Evolutionary conservation across 2,113 vertebrate genomes (phyloP), one percentile per base, ranked within the genome.

Genomic region (Hypanus sabinus): DNA sequence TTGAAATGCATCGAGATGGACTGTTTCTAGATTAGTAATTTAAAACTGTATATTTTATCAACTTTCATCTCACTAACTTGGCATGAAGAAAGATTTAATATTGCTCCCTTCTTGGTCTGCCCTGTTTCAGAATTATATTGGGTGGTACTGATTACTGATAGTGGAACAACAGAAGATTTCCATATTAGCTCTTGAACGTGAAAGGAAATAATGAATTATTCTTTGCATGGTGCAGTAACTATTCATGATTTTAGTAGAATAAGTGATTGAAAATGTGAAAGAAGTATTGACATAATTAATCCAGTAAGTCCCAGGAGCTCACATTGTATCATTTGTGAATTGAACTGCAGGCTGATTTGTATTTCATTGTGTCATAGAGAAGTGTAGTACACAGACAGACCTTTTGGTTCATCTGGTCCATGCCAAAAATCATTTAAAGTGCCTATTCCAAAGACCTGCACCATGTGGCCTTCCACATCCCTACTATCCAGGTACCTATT

Each of bases 211-310:
- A 60, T 88, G 24, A 24, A 62, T 88, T 60, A 88, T 62, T n/a
- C 83, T 62, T 24, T 22, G 11, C 27, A 7, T 88, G 83, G 60
- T n/a, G 27, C 30, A 88, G 83, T 60, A 87, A 87, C 55, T 87
- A 87, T 88, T 88, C 27, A 88, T 30, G 83, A 62, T n/a, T n/a
- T n/a, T 88, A 62, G 83, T 88, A 62, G 24, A n/a, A 30, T 62
- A 60, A 87, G 55, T 57, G 83, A 60, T 87, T 87, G 83, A 87
- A 87, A n/a, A 62, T 88, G 57, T 88, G 83, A 62, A 62, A 62
- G 83, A 60, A 88, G 9, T n/a, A 88, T 88, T 88, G 24, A 88
- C 62, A 30, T 88, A 88, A 62, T 87, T 60, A 88, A 24, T 88
- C 57, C 30, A 88, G 10, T 27, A 60, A 85, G 57, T 88, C 83